These are phyloP conservation scores for Hiodon tergisus DNA, from an alignment of 2,113 vertebrate genomes.

Conservation along the genomic window DNA sequence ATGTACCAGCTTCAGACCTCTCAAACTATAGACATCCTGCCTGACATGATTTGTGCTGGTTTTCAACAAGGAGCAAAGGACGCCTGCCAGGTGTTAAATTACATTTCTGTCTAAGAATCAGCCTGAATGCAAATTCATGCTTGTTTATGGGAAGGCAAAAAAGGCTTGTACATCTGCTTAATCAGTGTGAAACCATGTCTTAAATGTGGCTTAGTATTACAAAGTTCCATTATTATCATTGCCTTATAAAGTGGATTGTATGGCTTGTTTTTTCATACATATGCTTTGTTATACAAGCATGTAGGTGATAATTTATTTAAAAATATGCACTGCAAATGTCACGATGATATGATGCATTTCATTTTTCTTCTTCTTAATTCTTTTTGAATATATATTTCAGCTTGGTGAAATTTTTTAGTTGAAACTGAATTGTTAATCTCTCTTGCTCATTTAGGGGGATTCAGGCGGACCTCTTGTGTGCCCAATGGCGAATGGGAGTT, in stretches of 20 bases:
- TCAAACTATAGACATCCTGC: constrained; percentile 48
- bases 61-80: constrained; percentile 57
- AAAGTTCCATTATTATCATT: too few species aligned
- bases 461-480: constrained; percentile 69
- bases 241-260: too few species aligned
- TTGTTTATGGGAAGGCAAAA: constrained; percentile 14
- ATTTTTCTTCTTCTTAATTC: background rate
- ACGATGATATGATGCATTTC: background rate
- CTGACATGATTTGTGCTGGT: constrained; percentile 69
- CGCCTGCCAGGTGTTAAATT: constrained; percentile 62
- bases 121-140: constrained; percentile 10
- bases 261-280: too few species aligned
- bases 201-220: too few species aligned
- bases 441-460: constrained; percentile 53
- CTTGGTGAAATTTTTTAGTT: background rate
- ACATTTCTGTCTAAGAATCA: background rate
- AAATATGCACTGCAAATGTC: background rate
- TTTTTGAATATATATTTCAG: background rate
- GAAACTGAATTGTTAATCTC: background rate
- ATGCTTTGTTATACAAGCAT: too few species aligned
- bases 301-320: too few species aligned
- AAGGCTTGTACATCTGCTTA: background rate
- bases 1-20: constrained; percentile 47
- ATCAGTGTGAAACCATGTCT: too few species aligned
- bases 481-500: constrained; percentile 50